phyloP scores from a whole-genome alignment of 2,113 vertebrate genomes.

The Equus quagga region DNA sequence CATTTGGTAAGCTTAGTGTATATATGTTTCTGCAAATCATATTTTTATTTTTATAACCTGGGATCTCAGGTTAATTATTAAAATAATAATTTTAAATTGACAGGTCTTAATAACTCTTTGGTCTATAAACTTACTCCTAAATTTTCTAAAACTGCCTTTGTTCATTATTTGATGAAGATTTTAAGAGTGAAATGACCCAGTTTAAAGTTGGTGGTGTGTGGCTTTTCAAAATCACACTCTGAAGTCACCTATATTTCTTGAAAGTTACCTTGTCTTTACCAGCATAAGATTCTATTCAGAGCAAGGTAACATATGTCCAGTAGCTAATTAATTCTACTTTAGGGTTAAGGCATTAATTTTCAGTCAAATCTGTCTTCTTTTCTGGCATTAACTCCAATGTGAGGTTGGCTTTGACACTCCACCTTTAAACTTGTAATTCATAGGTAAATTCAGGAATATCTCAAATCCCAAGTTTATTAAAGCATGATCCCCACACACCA shows the following conservation, averaged over 20 bases:
- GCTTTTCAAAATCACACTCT: background rate
- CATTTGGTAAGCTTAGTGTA: background rate
- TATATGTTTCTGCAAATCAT: background rate
- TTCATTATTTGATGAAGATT: background rate
- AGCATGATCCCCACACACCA: background rate
- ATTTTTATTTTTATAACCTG: slow-evolving; percentile 12
- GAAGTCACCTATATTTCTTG: slow-evolving; percentile 14
- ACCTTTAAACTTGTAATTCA: slow-evolving; percentile 43
- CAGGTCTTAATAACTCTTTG: background rate
- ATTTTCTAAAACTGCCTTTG: slow-evolving; percentile 27
- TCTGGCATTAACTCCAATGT: slow-evolving; percentile 33
- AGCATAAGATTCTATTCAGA: slow-evolving; percentile 32
- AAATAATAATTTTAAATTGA: slow-evolving; percentile 36
- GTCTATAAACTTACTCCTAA: background rate
- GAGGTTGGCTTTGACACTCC: background rate
- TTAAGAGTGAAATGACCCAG: slow-evolving; percentile 12
- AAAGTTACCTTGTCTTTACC: background rate
- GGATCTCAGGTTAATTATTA: background rate
- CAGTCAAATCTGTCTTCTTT: slow-evolving; percentile 48
- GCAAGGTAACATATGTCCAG: background rate
- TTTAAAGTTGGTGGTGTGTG: background rate
- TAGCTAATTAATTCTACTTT: slow-evolving; percentile 46
- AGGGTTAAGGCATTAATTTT: slow-evolving; percentile 29
- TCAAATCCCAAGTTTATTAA: slow-evolving; percentile 27
- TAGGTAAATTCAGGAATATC: slow-evolving; percentile 20